Evolutionary conservation across 2,797 vertebrate genomes (phyloP), one percentile per base, ranked within the genome.

Genomic region (Okamejei kenojei): DNA sequence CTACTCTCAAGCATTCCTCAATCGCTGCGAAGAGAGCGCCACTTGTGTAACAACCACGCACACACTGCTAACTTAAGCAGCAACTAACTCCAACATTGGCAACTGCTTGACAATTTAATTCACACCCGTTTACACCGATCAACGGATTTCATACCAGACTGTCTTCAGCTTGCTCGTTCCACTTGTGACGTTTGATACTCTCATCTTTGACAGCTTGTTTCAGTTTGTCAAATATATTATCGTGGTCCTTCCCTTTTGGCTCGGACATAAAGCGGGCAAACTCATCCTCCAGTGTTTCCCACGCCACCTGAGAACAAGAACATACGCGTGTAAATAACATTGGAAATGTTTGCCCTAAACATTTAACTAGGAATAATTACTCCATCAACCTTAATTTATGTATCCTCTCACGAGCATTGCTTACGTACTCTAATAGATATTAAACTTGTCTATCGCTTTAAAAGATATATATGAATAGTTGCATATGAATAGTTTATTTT

Each of bases 241-340:
- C 99, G 13, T 99, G 98, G 84, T 99, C 98, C 96, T 99, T 99
- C 93, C 98, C 98, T 96, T 97, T 99, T 94, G 97, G 98, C 95
- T 99, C 99, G 6, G 98, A 98, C 98, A 99, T 99, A 95, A 99
- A 99, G 93, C 97, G 98, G 9, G 98, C 97, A 96, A 99, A 99
- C 95, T 99, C 99, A 94, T 99, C 98, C 95, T 99, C 99, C 94
- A 99, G 96, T 0, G 98, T 99, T 95, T 99, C 98, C 99, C 99
- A 99, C 90, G 99, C 99, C 94, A 99, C 98, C 99, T 99, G 94
- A 10, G 93, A 90, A 94, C 26, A 65, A 88, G 61, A 88, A 65
- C 32, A 8, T 32, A 65, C 1, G n/a, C 11, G 4, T 65, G 63
- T 9, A 45, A 65, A 61, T 63, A 65, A 86, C 35, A 78, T 32